A percentile compares a stretch with the other conserved stretches of the same genome.
These are phyloP conservation scores for Porites rus DNA, from an alignment of 92 coral and sea anemone species.

Conservation along the genomic window DNA sequence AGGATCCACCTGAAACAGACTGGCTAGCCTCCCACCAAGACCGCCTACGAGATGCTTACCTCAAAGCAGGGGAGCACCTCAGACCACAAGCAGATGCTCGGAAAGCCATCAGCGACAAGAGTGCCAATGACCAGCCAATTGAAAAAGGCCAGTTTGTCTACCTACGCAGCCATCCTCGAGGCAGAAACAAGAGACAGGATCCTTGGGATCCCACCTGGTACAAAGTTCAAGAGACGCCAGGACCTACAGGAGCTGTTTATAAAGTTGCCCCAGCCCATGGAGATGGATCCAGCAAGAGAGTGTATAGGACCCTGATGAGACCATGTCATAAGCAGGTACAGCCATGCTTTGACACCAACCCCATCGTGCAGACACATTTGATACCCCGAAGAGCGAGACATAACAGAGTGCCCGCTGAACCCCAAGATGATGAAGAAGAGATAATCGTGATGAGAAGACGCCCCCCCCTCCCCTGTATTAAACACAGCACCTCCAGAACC, in stretches of 20 bases:
- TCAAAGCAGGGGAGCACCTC: constrained; percentile 66
- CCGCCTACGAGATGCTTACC: constrained; percentile 32
- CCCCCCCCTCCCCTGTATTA: background rate
- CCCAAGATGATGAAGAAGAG: background rate
- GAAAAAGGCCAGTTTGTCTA: constrained; percentile 51
- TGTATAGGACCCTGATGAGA: constrained; percentile 3
- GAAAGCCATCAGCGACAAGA: constrained; percentile 41
- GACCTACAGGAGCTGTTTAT: constrained; percentile 50
- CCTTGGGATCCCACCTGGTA: constrained; percentile 54
- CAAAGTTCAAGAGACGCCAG: constrained; percentile 28
- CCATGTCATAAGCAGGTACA: background rate
- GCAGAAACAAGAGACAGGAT: constrained; percentile 72
- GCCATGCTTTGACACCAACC: background rate
- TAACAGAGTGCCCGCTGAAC: background rate
- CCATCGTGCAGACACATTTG: background rate
- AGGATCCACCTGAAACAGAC: no score
- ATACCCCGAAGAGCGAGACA: background rate
- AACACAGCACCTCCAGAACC: background rate
- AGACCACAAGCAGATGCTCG: constrained; percentile 42
- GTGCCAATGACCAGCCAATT: constrained; percentile 44
- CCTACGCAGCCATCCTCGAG: constrained; percentile 51
- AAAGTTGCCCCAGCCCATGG: constrained; percentile 31
- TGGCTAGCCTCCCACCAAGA: no score
- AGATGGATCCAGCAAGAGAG: background rate
- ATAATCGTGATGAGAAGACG: background rate